Evolutionary conservation across 2,888 invertebrate species (phyloP), one percentile per base, ranked within the genome.

Genomic region (Stomorhina lunata): DNA sequence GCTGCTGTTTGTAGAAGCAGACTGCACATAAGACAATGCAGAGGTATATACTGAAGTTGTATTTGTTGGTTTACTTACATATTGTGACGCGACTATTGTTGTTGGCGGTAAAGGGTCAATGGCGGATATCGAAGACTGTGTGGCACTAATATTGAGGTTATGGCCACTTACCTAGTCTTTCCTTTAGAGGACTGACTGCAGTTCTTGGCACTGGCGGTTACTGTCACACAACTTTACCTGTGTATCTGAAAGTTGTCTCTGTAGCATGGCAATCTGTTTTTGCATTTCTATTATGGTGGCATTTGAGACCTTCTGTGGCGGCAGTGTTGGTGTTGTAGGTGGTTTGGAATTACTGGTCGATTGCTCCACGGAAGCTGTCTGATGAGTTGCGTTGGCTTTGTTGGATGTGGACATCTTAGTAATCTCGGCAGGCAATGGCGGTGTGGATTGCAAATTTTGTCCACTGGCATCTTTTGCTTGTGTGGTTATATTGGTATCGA

Each of bases 201-300:
- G 20, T 25, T 65, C 45, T 1, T 72, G 59, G 34, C 1, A 29
- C 48, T 65, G 45, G 12, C 65, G 65, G 48, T 65, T 65, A 65
- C 65, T 65, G 48, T 65, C 65, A 32, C 25, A 37, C 17, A 53
- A 40, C 17, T 15, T 25, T 5, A 10, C 63, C n/a, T 75, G 73
- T 0, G 65, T 43, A 17, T 29, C 55, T 15, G 55, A 40, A 27
- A 75, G 65, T 43, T 55, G 63, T 7, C 29, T 9, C 15, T 53
- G 37, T 40, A 75, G 17, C 22, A 27, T 61, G 50, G 50, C 50
- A n/a, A 73, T 72, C 9, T 53, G 59, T 20, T 40, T 59, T 40
- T 71, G 57, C 29, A 71, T 37, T 20, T 59, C 59, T 12, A 15
- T 0, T 4, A 59, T 12, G 59, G 1, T 59, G 37, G 37, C 37